Conservation (phyloP, 2,888 invertebrate genomes). For the Pyrrhia umbra region DNA sequence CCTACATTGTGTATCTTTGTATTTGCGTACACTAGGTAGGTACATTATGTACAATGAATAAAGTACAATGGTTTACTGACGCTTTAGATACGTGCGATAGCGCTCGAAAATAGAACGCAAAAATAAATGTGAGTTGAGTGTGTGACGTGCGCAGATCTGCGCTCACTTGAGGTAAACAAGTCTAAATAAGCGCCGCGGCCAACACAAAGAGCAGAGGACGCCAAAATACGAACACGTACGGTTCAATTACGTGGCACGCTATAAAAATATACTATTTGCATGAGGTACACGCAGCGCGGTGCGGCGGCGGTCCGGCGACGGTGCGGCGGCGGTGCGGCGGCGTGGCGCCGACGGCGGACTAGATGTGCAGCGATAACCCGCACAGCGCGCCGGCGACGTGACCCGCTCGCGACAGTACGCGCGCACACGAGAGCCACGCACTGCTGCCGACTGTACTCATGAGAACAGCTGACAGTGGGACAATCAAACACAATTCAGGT, state of each 20-base stretch:
- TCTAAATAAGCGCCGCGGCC: slow-evolving; percentile 44
- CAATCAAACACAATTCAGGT: neutral
- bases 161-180: slow-evolving; percentile 37
- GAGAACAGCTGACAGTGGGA: neutral
- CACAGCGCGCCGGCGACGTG: slow-evolving; percentile 49
- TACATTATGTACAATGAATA: slow-evolving; percentile 21
- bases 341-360: slow-evolving; percentile 51
- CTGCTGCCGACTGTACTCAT: neutral
- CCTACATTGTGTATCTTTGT: neutral
- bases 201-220: slow-evolving; percentile 40
- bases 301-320: slow-evolving; percentile 44
- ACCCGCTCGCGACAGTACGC: slow-evolving; percentile 25
- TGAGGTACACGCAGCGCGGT: slow-evolving; percentile 59
- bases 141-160: slow-evolving; percentile 22
- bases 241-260: slow-evolving; percentile 61
- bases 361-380: slow-evolving; percentile 67
- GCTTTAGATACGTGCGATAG: slow-evolving; percentile 46
- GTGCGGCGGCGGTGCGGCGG: slow-evolving; percentile 59
- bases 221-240: slow-evolving; percentile 58
- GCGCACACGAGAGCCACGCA: neutral
- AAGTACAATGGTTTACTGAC: slow-evolving; percentile 48
- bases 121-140: slow-evolving; percentile 26
- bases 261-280: slow-evolving; percentile 71
- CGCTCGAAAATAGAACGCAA: slow-evolving; percentile 37
- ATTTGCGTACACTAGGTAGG: slow-evolving; percentile 7